phyloP scores from a whole-genome alignment of 2,797 vertebrate genomes.

The Eulemur albifrons region DNA sequence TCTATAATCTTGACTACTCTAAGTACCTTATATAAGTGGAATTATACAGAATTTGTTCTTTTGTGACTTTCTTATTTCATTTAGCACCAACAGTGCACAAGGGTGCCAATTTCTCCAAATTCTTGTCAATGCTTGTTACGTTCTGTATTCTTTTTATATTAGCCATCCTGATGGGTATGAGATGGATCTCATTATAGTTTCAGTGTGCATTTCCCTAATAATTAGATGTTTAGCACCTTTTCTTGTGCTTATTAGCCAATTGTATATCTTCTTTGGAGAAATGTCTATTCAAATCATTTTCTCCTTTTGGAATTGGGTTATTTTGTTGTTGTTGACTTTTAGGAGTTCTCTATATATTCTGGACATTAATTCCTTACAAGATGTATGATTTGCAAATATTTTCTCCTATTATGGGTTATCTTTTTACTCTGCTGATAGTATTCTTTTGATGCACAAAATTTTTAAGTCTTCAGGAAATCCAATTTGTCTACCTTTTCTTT shows the following conservation, averaged over 20 bases:
- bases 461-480: background rate
- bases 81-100: background rate
- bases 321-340: background rate
- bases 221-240: background rate
- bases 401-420: background rate
- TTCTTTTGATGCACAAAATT: background rate
- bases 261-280: background rate
- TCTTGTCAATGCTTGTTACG: background rate
- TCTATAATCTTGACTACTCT: background rate
- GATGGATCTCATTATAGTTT: background rate
- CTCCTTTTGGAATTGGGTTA: background rate
- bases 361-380: background rate
- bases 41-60: background rate
- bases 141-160: background rate
- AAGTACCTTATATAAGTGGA: background rate
- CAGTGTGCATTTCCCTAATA: background rate
- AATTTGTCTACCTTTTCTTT: background rate
- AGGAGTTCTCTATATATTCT: background rate
- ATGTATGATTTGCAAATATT: background rate
- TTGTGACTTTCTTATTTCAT: background rate
- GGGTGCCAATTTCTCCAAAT: background rate
- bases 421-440: background rate
- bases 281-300: background rate
- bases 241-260: background rate
- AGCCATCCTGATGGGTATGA: background rate